Percentiles rank a stretch among this genome's conserved stretches.
Evolutionary conservation across 2,797 vertebrate species (phyloP).

Genomic region (Anableps anableps): DNA sequence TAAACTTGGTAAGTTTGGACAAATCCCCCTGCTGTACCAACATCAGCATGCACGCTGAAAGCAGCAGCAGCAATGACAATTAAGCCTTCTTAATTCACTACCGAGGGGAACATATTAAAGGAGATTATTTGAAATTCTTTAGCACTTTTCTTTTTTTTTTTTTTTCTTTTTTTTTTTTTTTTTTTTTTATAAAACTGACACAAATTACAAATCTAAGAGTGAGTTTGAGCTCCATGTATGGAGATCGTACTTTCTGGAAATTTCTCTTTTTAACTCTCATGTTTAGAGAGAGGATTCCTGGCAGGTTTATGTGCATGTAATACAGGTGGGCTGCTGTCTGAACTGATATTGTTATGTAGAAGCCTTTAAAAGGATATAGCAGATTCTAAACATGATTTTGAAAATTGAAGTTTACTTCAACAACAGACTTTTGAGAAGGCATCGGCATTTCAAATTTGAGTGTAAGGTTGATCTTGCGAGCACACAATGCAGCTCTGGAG

Average conservation of each 20-base stretch:
- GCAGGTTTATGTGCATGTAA: not conserved
- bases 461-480: not conserved
- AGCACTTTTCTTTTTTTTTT: constrained; percentile 66
- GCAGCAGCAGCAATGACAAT: constrained; percentile 62
- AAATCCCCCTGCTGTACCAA: constrained; percentile 53
- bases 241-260: constrained; percentile 25
- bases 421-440: not conserved
- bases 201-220: constrained; percentile 54
- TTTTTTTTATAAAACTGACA: constrained; percentile 59
- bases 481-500: not conserved
- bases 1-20: constrained; percentile 61
- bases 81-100: constrained; percentile 68
- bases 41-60: constrained; percentile 35
- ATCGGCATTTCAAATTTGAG: not conserved
- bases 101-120: constrained; percentile 67
- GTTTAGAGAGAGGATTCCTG: constrained; percentile 10
- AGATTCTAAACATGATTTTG: not conserved
- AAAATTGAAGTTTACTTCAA: not conserved
- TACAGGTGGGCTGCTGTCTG: not conserved
- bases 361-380: not conserved
- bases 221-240: constrained; percentile 32
- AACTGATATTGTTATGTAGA: not conserved
- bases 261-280: constrained; percentile 24
- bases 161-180: constrained; percentile 73
- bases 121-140: constrained; percentile 76